Conservation (phyloP, 1,140 invertebrate species). For the Diorhabda carinulata region DNA sequence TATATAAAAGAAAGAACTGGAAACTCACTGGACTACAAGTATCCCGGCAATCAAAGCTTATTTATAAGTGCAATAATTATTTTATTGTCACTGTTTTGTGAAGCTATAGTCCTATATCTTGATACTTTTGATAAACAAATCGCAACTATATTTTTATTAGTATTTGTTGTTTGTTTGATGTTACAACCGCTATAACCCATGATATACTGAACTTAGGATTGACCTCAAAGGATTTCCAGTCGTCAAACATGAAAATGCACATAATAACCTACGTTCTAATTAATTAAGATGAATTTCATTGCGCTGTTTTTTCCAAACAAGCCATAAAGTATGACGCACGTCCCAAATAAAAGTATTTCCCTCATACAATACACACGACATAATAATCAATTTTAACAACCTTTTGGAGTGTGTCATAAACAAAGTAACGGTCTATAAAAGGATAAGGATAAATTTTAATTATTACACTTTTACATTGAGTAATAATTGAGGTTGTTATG, state of each 20-base stretch:
- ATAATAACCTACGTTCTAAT: background rate
- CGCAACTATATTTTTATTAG: too few species aligned
- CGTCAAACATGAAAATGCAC: background rate
- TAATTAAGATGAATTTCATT: slow-evolving; percentile 10
- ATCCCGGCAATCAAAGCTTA: too few species aligned
- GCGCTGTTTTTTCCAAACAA: slow-evolving; percentile 11
- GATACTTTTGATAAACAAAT: too few species aligned
- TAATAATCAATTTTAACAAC: slow-evolving; percentile 23
- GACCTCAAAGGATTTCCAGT: background rate
- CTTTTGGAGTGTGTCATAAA: slow-evolving; percentile 18
- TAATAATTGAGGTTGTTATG: slow-evolving; percentile 18
- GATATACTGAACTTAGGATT: too few species aligned
- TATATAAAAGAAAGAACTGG: too few species aligned
- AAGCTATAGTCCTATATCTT: too few species aligned
- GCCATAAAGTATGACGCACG: slow-evolving; percentile 12
- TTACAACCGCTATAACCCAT: too few species aligned
- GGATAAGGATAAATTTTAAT: slow-evolving; percentile 21
- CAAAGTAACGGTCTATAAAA: slow-evolving; percentile 21
- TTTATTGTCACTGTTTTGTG: too few species aligned
- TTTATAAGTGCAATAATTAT: too few species aligned
- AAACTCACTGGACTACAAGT: too few species aligned
- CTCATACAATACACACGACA: slow-evolving; percentile 16
- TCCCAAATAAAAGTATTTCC: slow-evolving; percentile 18
- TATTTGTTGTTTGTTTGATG: too few species aligned
- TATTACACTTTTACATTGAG: slow-evolving; percentile 21